A percentile compares a stretch with the other conserved stretches of the same genome.
These are phyloP conservation scores for Dimorphilus gyrociliatus DNA, from an alignment of 2,888 invertebrate genomes.

Conservation along the genomic window DNA sequence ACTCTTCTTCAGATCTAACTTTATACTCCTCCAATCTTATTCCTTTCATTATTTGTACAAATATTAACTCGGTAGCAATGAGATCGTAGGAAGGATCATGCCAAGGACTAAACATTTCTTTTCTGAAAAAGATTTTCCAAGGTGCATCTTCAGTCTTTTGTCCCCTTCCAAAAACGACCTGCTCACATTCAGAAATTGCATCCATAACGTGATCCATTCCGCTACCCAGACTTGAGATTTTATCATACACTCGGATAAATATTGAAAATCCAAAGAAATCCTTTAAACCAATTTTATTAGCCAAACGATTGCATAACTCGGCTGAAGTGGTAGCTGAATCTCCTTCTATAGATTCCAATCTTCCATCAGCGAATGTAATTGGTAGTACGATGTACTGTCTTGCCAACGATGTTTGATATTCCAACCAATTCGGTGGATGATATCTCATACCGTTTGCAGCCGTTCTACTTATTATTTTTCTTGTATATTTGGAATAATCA, in stretches of 20 bases:
- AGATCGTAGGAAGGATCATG: conserved; percentile 10
- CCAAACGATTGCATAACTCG: conserved; percentile 10
- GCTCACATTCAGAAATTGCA: conserved; percentile 16
- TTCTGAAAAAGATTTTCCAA: conserved; percentile 14
- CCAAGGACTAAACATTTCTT: conserved; percentile 15
- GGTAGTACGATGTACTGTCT: conserved; percentile 10
- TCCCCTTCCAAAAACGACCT: conserved; percentile 6
- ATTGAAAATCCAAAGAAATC: conserved; percentile 14
- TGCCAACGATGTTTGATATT: conserved; percentile 6
- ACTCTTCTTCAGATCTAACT: conserved; percentile 9
- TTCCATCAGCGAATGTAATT: conserved; percentile 11
- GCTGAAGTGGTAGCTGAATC: conserved; percentile 13
- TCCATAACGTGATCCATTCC: conserved; percentile 16
- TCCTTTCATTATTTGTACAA: conserved; percentile 11
- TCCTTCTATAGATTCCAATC: conserved; percentile 8
- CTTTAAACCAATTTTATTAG: conserved; percentile 9
- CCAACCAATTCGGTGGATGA: conserved; percentile 15
- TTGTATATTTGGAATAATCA: conserved; percentile 8
- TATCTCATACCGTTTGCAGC: conserved; percentile 10
- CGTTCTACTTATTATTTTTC: conserved; percentile 9
- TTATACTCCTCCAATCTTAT: conserved; percentile 10
- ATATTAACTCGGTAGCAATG: conserved; percentile 11
- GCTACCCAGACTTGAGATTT: conserved; percentile 16
- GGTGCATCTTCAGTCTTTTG: conserved; percentile 9
- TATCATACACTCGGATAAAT: conserved; percentile 13